phyloP scores from a whole-genome alignment of 1,140 invertebrate genomes.

The Papilio dardanus region DNA sequence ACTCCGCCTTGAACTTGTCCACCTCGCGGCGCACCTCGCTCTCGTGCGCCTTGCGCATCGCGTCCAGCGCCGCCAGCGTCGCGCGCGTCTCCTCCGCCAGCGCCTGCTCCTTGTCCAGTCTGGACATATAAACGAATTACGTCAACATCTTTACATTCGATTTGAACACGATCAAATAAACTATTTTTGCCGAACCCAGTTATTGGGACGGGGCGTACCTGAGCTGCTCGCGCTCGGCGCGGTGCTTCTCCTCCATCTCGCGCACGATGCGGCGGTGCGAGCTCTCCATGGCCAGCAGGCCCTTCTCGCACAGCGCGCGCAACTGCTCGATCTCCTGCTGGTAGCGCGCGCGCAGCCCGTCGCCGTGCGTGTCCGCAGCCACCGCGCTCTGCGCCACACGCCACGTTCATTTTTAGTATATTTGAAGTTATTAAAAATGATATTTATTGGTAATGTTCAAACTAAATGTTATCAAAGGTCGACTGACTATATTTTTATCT shows the following conservation, averaged over 20 bases:
- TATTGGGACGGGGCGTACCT: constrained; percentile 62
- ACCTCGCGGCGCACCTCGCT: constrained; percentile 94
- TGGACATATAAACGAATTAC: constrained; percentile 41
- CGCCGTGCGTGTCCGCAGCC: constrained; percentile 84
- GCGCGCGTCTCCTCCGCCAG: constrained; percentile 94
- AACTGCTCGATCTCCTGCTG: constrained; percentile 94
- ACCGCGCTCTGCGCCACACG: constrained; percentile 62
- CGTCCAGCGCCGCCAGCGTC: constrained; percentile 92
- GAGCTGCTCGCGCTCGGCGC: constrained; percentile 88
- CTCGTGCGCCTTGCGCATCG: constrained; percentile 96
- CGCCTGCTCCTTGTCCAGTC: constrained; percentile 93
- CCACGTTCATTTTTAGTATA: neutral
- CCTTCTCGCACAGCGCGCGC: constrained; percentile 92
- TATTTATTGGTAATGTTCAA: too few relatives aligned
- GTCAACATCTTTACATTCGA: neutral
- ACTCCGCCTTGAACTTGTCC: constrained; percentile 93
- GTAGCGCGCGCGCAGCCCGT: constrained; percentile 89
- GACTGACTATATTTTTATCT: too few relatives aligned
- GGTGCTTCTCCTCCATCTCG: constrained; percentile 93
- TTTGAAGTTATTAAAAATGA: too few relatives aligned
- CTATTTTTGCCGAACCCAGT: neutral
- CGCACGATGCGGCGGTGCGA: constrained; percentile 92
- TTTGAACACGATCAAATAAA: constrained; percentile 1
- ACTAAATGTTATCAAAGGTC: too few relatives aligned
- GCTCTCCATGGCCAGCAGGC: constrained; percentile 93